phyloP scores from a whole-genome alignment of 2,113 vertebrate species.

The Eonycteris spelaea region DNA sequence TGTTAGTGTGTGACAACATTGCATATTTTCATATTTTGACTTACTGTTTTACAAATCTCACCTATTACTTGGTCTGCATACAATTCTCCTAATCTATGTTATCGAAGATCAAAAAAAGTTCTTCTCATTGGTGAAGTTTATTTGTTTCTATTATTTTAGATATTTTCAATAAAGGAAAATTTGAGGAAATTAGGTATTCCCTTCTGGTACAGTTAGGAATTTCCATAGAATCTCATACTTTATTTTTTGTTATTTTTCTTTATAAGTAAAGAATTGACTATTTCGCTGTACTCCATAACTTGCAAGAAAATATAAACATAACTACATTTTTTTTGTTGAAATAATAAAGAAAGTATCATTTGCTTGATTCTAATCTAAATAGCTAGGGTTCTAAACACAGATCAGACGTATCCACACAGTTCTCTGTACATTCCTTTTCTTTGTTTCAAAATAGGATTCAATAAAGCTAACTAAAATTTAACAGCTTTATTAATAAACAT shows the following conservation, averaged over 20 bases:
- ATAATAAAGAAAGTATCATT: background rate
- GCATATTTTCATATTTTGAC: background rate
- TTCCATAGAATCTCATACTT: background rate
- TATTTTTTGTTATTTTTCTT: background rate
- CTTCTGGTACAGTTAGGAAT: background rate
- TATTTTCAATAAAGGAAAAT: background rate
- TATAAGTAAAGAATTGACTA: background rate
- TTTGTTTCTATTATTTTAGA: background rate
- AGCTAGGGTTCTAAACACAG: background rate
- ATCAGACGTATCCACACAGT: background rate
- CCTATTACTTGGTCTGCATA: background rate
- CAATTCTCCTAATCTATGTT: background rate
- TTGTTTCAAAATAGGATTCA: background rate
- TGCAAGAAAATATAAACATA: background rate
- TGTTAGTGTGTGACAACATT: background rate
- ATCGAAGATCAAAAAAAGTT: background rate
- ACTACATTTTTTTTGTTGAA: background rate
- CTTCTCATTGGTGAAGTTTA: background rate
- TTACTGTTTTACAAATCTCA: background rate
- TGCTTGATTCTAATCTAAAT: background rate
- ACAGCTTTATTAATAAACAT: background rate
- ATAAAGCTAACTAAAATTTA: background rate
- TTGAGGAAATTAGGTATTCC: background rate
- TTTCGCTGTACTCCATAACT: background rate
- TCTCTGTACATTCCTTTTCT: background rate